Percentiles rank a stretch among this genome's conserved stretches.
These are phyloP conservation scores for Mola mola DNA, from an alignment of 2,113 vertebrate species.

Conservation along the genomic window DNA sequence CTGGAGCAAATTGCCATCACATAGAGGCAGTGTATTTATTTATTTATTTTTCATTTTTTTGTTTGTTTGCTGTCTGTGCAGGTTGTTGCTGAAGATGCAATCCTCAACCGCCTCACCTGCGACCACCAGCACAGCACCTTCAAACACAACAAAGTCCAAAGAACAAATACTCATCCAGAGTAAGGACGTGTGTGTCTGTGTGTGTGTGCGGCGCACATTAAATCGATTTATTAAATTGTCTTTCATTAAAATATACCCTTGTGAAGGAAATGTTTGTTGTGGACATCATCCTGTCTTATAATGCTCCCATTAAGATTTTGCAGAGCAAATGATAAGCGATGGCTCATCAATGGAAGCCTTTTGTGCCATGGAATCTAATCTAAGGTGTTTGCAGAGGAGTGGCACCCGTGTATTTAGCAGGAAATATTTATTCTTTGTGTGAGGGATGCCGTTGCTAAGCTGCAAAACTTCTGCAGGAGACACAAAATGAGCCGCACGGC, in stretches of 20 bases:
- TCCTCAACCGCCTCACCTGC: constrained; percentile 65
- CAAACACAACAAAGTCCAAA: constrained; percentile 74
- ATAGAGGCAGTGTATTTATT: no score
- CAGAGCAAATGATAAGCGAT: background rate
- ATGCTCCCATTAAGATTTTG: no score
- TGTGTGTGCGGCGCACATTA: constrained; percentile 10
- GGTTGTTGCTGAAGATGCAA: constrained; percentile 80
- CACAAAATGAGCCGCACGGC: background rate
- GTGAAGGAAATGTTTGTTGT: constrained; percentile 7
- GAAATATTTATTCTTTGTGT: constrained; percentile 42
- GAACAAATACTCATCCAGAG: constrained; percentile 84
- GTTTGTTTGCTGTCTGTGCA: constrained; percentile 31
- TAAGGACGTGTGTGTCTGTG: constrained; percentile 50
- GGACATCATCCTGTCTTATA: background rate
- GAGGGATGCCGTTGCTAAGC: constrained; percentile 27
- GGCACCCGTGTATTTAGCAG: constrained; percentile 13
- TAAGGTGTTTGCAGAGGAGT: constrained; percentile 23
- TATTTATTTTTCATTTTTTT: background rate
- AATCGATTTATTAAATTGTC: no score
- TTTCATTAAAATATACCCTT: constrained; percentile 13
- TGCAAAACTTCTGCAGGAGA: background rate
- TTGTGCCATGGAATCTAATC: constrained; percentile 25
- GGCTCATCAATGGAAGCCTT: constrained; percentile 10
- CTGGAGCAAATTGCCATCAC: no score
- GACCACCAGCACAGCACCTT: constrained; percentile 57